These are phyloP conservation scores for Cynopterus sphinx DNA, from an alignment of 2,797 vertebrate genomes.

Conservation along the genomic window DNA sequence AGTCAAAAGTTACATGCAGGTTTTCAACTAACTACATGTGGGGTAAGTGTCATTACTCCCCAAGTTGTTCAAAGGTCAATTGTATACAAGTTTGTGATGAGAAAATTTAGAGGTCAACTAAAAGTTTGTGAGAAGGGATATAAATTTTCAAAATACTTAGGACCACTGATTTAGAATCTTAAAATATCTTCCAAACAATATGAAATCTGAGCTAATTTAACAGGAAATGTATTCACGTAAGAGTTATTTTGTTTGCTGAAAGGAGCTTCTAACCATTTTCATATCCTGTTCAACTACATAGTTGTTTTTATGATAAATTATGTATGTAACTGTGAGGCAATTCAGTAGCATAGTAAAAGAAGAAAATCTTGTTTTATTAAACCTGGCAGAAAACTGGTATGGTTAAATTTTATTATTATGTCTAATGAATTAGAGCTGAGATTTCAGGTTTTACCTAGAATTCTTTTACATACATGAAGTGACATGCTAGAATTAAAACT, in stretches of 20 bases:
- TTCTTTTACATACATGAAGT: neutral
- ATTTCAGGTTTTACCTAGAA: slow-evolving; percentile 12
- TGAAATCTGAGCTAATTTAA: slow-evolving; percentile 27
- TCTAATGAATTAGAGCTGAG: slow-evolving; percentile 23
- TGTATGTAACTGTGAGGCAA: neutral
- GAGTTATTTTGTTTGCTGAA: slow-evolving; percentile 15
- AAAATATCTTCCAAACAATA: slow-evolving; percentile 12
- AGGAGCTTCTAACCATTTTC: slow-evolving; percentile 9
- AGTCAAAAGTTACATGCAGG: neutral
- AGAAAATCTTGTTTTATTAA: slow-evolving; percentile 31
- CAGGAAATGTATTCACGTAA: neutral
- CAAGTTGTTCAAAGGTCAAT: neutral
- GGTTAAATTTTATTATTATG: slow-evolving; percentile 7
- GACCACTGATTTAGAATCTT: neutral
- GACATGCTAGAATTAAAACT: slow-evolving; percentile 33
- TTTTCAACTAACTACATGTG: neutral
- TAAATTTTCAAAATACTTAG: neutral
- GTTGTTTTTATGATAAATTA: neutral
- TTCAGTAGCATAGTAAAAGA: neutral
- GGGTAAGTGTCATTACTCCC: neutral
- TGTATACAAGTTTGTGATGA: neutral
- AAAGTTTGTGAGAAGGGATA: neutral
- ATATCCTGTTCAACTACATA: neutral
- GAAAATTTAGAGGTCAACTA: slow-evolving; percentile 2
- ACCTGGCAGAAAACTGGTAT: neutral